These are phyloP conservation scores for Oscheius myriophilus DNA, from an alignment of 2,888 invertebrate genomes.

Conservation along the genomic window DNA sequence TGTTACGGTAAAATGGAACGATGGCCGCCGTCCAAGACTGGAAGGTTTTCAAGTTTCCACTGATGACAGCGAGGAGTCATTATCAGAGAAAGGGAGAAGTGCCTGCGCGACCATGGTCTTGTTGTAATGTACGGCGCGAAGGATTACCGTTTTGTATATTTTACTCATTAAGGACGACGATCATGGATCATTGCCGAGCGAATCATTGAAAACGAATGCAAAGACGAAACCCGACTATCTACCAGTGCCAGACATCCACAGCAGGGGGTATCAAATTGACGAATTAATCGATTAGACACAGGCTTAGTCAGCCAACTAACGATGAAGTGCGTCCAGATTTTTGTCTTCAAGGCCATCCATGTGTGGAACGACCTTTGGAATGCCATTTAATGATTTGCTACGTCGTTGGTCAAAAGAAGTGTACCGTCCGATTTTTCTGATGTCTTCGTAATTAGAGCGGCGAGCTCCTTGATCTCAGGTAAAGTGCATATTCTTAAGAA, in stretches of 20 bases:
- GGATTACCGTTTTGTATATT: conserved; percentile 21
- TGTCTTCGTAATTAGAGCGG: neutral
- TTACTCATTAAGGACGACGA: neutral
- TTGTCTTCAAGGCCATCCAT: conserved; percentile 13
- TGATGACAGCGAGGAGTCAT: conserved; percentile 5
- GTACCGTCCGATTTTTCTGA: neutral
- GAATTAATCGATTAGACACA: conserved; percentile 21
- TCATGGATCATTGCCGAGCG: too few relatives aligned
- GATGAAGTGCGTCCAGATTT: conserved; percentile 18
- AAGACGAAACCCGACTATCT: neutral
- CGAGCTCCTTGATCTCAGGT: too few relatives aligned
- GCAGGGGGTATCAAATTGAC: neutral
- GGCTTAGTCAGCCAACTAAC: conserved; percentile 22
- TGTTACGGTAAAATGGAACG: too few relatives aligned
- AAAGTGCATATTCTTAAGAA: too few relatives aligned
- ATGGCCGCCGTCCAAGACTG: too few relatives aligned
- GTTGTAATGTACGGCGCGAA: conserved; percentile 30
- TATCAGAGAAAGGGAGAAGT: conserved; percentile 14
- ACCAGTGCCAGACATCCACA: neutral
- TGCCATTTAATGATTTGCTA: conserved; percentile 1
- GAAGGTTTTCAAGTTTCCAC: too few relatives aligned
- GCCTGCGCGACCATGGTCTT: conserved; percentile 26
- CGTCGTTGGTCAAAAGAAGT: neutral
- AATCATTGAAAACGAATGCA: too few relatives aligned
- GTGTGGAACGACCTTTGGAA: conserved; percentile 6